phyloP scores from a whole-genome alignment of 1,140 invertebrate genomes.

The Nephila pilipes region DNA sequence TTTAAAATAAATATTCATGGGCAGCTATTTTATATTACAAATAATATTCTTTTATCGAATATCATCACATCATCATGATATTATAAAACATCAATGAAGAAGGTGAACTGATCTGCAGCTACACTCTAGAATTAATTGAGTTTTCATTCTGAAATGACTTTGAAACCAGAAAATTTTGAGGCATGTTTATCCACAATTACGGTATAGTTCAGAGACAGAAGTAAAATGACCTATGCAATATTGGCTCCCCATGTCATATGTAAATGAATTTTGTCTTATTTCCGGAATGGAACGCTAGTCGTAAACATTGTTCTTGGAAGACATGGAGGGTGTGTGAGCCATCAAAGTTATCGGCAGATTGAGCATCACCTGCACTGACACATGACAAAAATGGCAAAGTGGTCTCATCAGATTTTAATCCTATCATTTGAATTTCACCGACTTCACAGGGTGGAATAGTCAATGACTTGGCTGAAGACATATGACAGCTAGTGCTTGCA shows the following conservation, averaged over 20 bases:
- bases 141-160: too few species aligned
- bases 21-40: too few species aligned
- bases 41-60: too few species aligned
- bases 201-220: neutral
- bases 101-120: too few species aligned
- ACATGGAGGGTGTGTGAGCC: slow-evolving; percentile 4
- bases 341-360: slow-evolving; percentile 63
- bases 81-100: too few species aligned
- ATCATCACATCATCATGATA: too few species aligned
- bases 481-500: slow-evolving; percentile 13
- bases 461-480: slow-evolving; percentile 52
- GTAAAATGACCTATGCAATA: neutral
- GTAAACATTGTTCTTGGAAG: slow-evolving; percentile 26
- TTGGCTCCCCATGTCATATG: slow-evolving; percentile 2
- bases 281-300: neutral
- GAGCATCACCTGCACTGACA: slow-evolving; percentile 31
- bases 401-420: slow-evolving; percentile 67
- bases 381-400: slow-evolving; percentile 52
- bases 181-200: neutral
- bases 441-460: slow-evolving; percentile 32
- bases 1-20: too few species aligned
- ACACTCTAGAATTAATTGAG: too few species aligned
- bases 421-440: slow-evolving; percentile 67
- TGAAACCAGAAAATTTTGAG: neutral
- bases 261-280: neutral